Evolutionary conservation across 2,797 vertebrate species (phyloP).

Genomic region (Chelmon rostratus): DNA sequence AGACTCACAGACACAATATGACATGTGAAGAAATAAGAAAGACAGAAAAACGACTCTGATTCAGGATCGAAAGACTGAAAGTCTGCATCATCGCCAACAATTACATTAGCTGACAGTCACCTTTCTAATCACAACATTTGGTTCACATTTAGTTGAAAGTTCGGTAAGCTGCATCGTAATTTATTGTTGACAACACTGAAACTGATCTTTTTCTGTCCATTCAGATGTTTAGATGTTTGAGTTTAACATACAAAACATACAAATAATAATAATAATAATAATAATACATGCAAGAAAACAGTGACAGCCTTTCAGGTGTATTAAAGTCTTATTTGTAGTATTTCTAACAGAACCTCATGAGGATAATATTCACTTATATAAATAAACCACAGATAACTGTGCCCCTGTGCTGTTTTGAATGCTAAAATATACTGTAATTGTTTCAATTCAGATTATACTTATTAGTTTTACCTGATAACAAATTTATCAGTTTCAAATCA

Average conservation of each 20-base stretch:
- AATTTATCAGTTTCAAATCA: not conserved
- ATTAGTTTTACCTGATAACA: not conserved
- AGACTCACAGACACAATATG: not conserved
- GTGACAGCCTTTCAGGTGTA: not conserved
- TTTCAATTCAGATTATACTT: not conserved
- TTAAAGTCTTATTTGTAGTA: not conserved
- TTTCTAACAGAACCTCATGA: not conserved
- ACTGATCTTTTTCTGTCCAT: not conserved
- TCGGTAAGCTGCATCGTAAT: too few species aligned
- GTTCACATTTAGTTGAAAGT: not conserved
- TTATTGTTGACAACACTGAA: not conserved
- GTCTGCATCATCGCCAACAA: not conserved
- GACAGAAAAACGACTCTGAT: not conserved
- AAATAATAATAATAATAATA: too few species aligned
- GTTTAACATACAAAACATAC: too few species aligned
- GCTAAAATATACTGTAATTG: not conserved
- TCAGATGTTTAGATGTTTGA: too few species aligned
- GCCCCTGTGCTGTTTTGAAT: not conserved
- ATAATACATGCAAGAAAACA: too few species aligned
- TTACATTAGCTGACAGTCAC: not conserved
- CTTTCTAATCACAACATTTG: not conserved
- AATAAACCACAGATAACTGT: not conserved
- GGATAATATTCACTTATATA: not conserved
- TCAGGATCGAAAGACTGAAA: not conserved
- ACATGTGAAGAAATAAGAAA: conserved; percentile 7